Evolutionary conservation across 2,888 invertebrate genomes (phyloP).

Genomic region (Mayetiola destructor): DNA sequence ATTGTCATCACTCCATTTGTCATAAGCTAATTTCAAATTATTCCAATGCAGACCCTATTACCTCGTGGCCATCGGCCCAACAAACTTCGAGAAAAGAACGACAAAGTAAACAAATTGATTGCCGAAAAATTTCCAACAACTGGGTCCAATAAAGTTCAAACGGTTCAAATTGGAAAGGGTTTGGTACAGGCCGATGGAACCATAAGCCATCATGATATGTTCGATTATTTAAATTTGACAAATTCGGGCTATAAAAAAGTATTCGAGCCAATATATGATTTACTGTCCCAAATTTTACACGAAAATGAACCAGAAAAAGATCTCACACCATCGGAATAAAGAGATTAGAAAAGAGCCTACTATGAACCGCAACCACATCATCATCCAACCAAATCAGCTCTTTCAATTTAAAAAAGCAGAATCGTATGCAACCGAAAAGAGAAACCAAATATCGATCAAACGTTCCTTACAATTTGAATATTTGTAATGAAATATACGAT

Average conservation of each 20-base stretch:
- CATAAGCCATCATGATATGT: constrained; percentile 82
- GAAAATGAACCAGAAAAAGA: constrained; percentile 63
- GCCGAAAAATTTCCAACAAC: constrained; percentile 41
- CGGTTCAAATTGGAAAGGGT: constrained; percentile 64
- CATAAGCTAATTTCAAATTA: constrained; percentile 13
- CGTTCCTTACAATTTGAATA: too few relatives aligned
- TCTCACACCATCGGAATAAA: constrained; percentile 54
- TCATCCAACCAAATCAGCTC: too few relatives aligned
- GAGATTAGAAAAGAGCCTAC: background rate
- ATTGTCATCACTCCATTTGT: background rate
- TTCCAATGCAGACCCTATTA: constrained; percentile 53
- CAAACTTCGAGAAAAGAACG: constrained; percentile 59
- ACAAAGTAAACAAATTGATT: constrained; percentile 57
- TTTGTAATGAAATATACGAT: too few relatives aligned
- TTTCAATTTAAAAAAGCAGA: too few relatives aligned
- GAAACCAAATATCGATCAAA: too few relatives aligned
- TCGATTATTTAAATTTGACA: constrained; percentile 78
- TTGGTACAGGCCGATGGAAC: constrained; percentile 63
- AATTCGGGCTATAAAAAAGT: constrained; percentile 75
- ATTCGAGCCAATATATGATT: constrained; percentile 70
- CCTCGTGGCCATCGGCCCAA: constrained; percentile 81
- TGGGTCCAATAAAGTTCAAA: constrained; percentile 55
- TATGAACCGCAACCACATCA: background rate
- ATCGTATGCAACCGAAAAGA: too few relatives aligned
- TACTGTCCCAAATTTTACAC: constrained; percentile 58